Conservation (phyloP, 1,140 invertebrate genomes). For the Bilobella aurantiaca region DNA sequence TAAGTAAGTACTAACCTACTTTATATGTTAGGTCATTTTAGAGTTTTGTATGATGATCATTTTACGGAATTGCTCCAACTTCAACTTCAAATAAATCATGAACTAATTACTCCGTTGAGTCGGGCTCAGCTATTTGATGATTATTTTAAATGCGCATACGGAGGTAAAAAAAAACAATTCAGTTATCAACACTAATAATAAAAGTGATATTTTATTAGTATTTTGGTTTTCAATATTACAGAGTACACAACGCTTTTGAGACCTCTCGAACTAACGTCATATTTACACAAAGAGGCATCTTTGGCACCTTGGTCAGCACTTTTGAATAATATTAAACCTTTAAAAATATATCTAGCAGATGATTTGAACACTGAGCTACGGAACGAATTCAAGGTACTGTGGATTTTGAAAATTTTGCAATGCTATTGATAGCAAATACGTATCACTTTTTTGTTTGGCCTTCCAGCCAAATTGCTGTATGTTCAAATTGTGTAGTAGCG, state of each 20-base stretch:
- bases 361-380: too few species aligned
- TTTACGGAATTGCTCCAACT: neutral
- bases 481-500: too few species aligned
- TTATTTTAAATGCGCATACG: constrained; percentile 21
- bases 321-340: neutral
- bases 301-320: neutral
- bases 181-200: too few species aligned
- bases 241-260: neutral
- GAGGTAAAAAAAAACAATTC: constrained; percentile 9
- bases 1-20: too few species aligned
- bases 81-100: constrained; percentile 11
- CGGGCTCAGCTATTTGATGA: constrained; percentile 26
- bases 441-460: neutral
- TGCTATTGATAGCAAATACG: too few species aligned
- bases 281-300: neutral
- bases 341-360: too few species aligned
- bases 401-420: too few species aligned
- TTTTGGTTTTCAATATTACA: neutral
- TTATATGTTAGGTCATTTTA: neutral
- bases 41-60: constrained; percentile 16
- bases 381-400: too few species aligned
- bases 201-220: neutral
- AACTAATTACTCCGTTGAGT: constrained; percentile 17
- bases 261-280: neutral
- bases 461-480: too few species aligned